Evolutionary conservation across 1,140 invertebrate species (phyloP).

Genomic region (Heliconius himera): DNA sequence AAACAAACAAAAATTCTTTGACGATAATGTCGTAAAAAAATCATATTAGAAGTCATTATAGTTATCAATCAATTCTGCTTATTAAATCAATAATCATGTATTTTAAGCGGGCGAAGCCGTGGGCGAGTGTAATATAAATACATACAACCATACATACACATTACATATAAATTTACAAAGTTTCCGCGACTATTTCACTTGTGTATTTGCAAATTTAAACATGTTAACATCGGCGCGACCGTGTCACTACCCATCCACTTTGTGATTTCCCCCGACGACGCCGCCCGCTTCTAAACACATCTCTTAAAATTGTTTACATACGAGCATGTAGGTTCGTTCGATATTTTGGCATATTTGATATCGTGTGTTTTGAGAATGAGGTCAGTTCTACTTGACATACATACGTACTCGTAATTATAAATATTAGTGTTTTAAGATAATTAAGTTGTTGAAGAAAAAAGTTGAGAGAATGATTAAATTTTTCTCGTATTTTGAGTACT

Average conservation of each 20-base stretch:
- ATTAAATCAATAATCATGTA: no score
- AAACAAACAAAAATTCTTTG: no score
- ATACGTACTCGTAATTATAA: no score
- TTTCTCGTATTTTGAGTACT: no score
- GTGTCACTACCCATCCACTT: conserved; percentile 24
- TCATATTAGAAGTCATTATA: no score
- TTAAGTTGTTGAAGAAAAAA: no score
- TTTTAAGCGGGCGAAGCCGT: no score
- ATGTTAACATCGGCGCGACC: neutral
- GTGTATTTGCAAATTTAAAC: conserved; percentile 2
- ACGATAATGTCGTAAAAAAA: no score
- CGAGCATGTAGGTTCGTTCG: neutral
- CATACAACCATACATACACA: neutral
- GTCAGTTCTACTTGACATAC: neutral
- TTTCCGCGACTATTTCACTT: neutral
- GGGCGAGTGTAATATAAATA: no score
- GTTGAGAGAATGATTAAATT: no score
- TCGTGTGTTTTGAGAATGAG: neutral
- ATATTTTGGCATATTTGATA: conserved; percentile 2
- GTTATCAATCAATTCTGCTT: no score
- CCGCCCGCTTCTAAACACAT: neutral
- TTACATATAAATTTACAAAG: neutral
- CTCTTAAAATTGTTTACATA: conserved; percentile 3
- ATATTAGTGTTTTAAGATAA: no score
- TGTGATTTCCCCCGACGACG: conserved; percentile 30